Base-by-base conservation (phyloP, 1,140 invertebrate genomes). In the Chironomus tepperi region DNA sequence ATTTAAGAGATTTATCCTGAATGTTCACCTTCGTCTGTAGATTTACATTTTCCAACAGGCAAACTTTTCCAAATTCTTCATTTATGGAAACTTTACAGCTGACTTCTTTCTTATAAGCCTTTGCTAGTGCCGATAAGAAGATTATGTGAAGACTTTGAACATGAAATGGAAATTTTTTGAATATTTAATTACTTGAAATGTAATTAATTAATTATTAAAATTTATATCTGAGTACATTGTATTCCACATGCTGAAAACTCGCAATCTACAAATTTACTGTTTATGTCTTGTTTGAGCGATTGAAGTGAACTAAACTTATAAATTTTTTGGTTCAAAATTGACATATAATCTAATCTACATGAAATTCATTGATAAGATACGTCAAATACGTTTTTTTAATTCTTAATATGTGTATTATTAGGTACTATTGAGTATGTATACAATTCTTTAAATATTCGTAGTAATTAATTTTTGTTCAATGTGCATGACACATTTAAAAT, bases 21-120 rank as follows among this genome's bases (percentile, higher is more conserved):
- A 70, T 18, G 9, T 70, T 16, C 65, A 70, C n/a, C 65, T 18
- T 21, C 65, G 65, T 70, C 65, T 70, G 3, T 0, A 19, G 65
- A 70, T 70, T 70, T 70, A 70, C 65, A 70, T 70, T 70, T 70
- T 70, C 65, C 65, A 70, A 21, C 8, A n/a, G 65, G 18, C 65
- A 70, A 70, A 21, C 19, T 70, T 18, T 70, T 18, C 65, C 65
- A 21, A 21, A 70, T 18, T 70, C 16, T 70, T 70, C 65, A 19
- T 70, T 70, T 16, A 21, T 16, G n/a, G 65, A 70, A 70, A 19
- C 0, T 21, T 70, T 70, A 70, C 65, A 70, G 65, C 16, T 70
- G 65, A 70, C 65, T 70, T 70, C 18, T 12, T 19, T 10, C n/a
- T 70, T 18, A 70, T 70, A 70, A 70, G 65, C 65, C 65, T 70